phyloP scores from a whole-genome alignment of 2,797 vertebrate species.

The Buphagus erythrorhynchus region DNA sequence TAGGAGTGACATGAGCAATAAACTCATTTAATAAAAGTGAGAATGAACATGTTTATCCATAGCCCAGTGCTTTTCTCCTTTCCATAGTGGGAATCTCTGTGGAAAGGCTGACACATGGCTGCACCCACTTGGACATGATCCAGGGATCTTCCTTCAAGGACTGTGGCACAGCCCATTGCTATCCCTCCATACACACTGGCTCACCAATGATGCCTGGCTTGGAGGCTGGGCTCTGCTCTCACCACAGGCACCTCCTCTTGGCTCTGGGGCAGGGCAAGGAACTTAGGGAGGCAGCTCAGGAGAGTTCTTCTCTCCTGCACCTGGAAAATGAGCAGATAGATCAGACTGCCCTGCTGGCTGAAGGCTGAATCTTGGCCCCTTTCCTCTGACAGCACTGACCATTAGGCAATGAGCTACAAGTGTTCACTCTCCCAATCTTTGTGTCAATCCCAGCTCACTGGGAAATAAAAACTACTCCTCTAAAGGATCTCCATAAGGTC shows the following conservation, averaged over 20 bases:
- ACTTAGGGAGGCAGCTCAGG: background rate
- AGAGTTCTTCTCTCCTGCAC: background rate
- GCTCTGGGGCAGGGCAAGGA: background rate
- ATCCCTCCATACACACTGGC: accelerated
- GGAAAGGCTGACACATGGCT: accelerated
- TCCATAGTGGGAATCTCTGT: background rate
- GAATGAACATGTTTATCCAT: background rate
- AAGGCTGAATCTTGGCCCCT: background rate
- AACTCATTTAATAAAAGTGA: background rate
- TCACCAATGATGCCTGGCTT: accelerated
- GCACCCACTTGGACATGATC: accelerated
- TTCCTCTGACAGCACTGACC: accelerated
- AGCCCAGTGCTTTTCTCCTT: accelerated
- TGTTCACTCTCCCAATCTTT: background rate
- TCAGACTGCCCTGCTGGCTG: background rate
- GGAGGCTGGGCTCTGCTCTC: background rate
- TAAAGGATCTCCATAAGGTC: background rate
- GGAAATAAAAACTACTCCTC: background rate
- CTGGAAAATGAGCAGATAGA: background rate
- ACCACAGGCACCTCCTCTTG: background rate
- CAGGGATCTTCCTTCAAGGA: background rate
- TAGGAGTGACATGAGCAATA: background rate
- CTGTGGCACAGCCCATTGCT: accelerated
- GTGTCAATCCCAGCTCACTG: background rate
- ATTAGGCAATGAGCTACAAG: background rate